Conservation (phyloP, 2,113 vertebrate genomes). For the Notarius lentiginosus region DNA sequence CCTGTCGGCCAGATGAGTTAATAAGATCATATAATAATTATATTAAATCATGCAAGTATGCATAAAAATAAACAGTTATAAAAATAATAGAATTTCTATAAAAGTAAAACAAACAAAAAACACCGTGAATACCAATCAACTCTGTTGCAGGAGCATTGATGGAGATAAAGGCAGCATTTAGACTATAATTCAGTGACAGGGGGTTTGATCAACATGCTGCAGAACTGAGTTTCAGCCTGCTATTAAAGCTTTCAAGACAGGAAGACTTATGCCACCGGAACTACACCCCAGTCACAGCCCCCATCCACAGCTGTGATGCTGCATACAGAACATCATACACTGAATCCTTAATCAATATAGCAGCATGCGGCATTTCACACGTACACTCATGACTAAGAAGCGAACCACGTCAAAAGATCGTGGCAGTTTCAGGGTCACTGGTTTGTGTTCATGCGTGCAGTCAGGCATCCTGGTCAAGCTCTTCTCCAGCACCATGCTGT, state of each 20-base stretch:
- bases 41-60: background rate
- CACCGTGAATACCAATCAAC: background rate
- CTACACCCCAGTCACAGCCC: constrained; percentile 62
- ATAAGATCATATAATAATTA: too few species aligned
- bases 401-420: background rate
- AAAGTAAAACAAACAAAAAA: background rate
- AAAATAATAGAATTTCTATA: background rate
- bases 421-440: constrained; percentile 7
- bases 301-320: constrained; percentile 7
- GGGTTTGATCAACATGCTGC: background rate
- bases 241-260: constrained; percentile 21
- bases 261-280: constrained; percentile 60
- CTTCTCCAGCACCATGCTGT: constrained; percentile 29
- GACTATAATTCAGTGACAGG: background rate
- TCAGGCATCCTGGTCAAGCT: background rate
- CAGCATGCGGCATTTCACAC: background rate
- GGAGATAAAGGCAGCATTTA: background rate
- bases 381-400: background rate
- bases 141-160: background rate
- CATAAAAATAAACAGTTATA: background rate
- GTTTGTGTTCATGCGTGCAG: background rate
- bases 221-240: background rate
- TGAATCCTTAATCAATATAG: constrained; percentile 23
- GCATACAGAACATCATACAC: constrained; percentile 49
- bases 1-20: too few species aligned